Evolutionary conservation across 2,113 vertebrate genomes (phyloP).

Genomic region (Thomomys bottae): DNA sequence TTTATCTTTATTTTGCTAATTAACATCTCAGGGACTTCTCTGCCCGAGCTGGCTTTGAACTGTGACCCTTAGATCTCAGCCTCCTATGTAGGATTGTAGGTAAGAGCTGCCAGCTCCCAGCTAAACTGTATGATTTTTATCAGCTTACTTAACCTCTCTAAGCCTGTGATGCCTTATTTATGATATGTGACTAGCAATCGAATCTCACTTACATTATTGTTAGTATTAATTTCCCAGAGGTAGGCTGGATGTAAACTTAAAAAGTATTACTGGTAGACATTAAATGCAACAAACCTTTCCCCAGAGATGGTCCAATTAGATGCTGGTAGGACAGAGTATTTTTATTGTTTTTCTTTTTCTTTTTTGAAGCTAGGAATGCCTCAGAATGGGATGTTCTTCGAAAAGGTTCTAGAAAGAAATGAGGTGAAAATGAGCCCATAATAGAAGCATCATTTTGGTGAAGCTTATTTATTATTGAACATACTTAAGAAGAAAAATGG

Average conservation of each 20-base stretch:
- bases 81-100: too few species aligned
- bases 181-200: not conserved
- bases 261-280: conserved; percentile 5
- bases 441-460: not conserved
- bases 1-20: too few species aligned
- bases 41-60: too few species aligned
- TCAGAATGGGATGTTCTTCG: conserved; percentile 2
- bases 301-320: conserved; percentile 30
- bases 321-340: not conserved
- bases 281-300: conserved; percentile 2
- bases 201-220: not conserved
- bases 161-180: not conserved
- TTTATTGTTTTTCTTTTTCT: not conserved
- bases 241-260: not conserved
- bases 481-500: conserved; percentile 66
- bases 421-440: conserved; percentile 21
- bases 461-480: conserved; percentile 57
- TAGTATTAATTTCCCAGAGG: conserved; percentile 18
- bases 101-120: too few species aligned
- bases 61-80: too few species aligned
- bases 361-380: not conserved
- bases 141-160: not conserved
- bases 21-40: too few species aligned
- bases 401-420: conserved; percentile 28
- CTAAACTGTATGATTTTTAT: not conserved